Conservation (phyloP, 1,140 invertebrate species). For the Penaeus indicus region DNA sequence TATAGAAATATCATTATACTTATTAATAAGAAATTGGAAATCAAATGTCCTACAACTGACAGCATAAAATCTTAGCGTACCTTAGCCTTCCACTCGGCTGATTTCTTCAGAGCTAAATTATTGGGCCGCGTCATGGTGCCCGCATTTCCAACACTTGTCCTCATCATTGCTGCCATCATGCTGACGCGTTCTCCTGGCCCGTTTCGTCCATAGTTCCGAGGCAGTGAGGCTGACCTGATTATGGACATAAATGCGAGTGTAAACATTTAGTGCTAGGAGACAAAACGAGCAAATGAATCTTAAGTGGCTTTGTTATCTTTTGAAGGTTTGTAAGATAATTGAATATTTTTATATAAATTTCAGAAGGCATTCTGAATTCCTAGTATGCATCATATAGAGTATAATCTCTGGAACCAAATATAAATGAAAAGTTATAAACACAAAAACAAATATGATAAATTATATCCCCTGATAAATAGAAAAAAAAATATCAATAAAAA, state of each 20-base stretch:
- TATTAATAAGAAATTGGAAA: too few relatives aligned
- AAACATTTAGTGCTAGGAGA: neutral
- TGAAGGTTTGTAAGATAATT: neutral
- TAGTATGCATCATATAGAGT: too few relatives aligned
- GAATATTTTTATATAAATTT: too few relatives aligned
- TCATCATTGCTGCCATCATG: constrained; percentile 63
- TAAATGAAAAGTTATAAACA: too few relatives aligned
- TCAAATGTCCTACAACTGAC: too few relatives aligned
- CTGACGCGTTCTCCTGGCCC: constrained; percentile 50
- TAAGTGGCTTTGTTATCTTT: neutral
- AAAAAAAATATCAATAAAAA: neutral
- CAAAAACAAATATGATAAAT: too few relatives aligned
- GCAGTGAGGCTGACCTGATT: constrained; percentile 61
- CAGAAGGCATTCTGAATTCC: too few relatives aligned
- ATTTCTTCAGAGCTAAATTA: constrained; percentile 66
- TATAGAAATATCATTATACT: too few relatives aligned
- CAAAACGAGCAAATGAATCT: too few relatives aligned
- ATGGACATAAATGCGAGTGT: neutral
- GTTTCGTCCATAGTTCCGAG: constrained; percentile 65
- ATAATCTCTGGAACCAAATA: too few relatives aligned
- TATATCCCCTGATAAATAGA: too few relatives aligned
- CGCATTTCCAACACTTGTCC: constrained; percentile 43
- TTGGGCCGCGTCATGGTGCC: constrained; percentile 59
- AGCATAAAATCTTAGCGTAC: constrained; percentile 20
- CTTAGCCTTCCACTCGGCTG: constrained; percentile 63